Base-by-base conservation (phyloP, 2,888 invertebrate species). In the Muschampia plurimacula region DNA sequence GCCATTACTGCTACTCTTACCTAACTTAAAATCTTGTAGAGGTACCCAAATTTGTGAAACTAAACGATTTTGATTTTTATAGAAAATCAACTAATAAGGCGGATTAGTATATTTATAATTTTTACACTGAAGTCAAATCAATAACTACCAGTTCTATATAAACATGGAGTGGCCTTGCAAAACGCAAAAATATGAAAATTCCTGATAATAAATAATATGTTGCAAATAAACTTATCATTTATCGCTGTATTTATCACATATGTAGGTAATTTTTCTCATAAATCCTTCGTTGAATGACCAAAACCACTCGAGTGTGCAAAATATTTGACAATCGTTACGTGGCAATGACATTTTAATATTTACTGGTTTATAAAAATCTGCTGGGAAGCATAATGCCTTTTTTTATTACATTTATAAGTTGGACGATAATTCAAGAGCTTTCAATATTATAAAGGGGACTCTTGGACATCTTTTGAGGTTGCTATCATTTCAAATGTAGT, bases 221-320 rank as follows among this genome's bases (percentile, higher is more conserved):
- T 32, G 59, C 59, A 59, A 32, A 59, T 32, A 59, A 32, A 55
- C 55, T 59, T 59, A 59, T 59, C 59, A 59, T 59, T 59, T 32
- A 59, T 59, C 59, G 13, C 59, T 32, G 13, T 32, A 59, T 59
- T 59, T 59, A 59, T 59, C 59, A 32, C 13, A 59, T 32, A 59
- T n/a, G n/a, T n/a, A n/a, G 59, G 59, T 59, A 13, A 32, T 32
- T 32, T 13, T 13, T 32, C 59, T 57, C 57, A 57, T 57, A 7
- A 57, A 57, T 28, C 28, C 57, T 12, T 12, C 57, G 57, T 57
- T 28, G 32, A 13, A 13, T 59, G 59, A 59, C 32, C 59, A 59
- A 59, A 59, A 32, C 59, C 59, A 59, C 59, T 59, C 59, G 59
- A 59, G 32, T 13, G 59, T 32, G 32, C 59, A 59, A 59, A 59